phyloP scores from a whole-genome alignment of 2,113 vertebrate genomes.

The Macheiramphus alcinus region DNA sequence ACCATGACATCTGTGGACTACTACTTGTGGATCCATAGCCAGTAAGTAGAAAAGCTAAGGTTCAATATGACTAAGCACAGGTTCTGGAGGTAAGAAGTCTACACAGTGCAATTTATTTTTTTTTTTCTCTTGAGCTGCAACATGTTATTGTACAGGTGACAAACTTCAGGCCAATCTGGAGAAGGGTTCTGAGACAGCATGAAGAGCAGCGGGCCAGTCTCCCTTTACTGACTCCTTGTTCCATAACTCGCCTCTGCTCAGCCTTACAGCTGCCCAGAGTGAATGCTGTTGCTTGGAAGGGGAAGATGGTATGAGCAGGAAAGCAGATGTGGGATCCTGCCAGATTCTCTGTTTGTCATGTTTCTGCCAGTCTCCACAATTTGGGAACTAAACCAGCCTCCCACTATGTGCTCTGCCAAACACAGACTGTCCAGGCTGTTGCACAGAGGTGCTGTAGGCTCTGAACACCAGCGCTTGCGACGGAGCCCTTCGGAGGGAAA shows the following conservation, averaged over 20 bases:
- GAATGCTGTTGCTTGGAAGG: background rate
- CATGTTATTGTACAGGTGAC: background rate
- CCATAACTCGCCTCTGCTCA: background rate
- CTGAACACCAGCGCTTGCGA: fast-evolving
- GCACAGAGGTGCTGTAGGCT: background rate
- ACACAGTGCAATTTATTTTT: background rate
- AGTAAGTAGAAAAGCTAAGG: background rate
- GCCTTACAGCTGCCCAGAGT: too few species aligned
- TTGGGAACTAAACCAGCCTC: background rate
- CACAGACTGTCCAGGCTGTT: fast-evolving
- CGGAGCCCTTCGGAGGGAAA: background rate
- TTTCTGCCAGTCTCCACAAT: background rate
- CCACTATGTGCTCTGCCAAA: fast-evolving
- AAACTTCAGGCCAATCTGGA: background rate
- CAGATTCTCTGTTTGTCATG: background rate
- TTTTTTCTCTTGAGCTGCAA: background rate
- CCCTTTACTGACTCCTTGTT: background rate
- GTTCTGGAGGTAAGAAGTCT: background rate
- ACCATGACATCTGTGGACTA: background rate
- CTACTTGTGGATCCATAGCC: background rate
- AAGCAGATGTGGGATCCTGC: background rate
- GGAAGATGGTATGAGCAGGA: background rate
- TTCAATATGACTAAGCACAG: background rate
- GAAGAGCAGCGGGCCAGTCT: too few species aligned
- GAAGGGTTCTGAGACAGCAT: background rate